phyloP scores from a whole-genome alignment of 2,888 invertebrate species.

The Trichopoda pennipes region DNA sequence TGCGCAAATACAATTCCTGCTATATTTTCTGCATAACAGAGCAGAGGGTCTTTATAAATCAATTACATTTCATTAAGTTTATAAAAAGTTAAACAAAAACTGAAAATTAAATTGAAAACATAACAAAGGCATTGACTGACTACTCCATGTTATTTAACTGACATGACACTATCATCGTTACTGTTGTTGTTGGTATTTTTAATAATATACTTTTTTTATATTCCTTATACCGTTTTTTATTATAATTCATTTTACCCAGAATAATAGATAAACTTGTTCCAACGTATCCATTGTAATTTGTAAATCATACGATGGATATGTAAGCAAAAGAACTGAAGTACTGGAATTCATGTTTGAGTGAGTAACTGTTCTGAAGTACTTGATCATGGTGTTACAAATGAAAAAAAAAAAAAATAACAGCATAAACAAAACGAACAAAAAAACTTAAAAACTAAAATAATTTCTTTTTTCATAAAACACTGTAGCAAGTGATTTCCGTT shows the following conservation, averaged over 20 bases:
- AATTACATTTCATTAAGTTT: constrained; percentile 63
- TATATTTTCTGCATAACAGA: background rate
- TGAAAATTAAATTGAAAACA: constrained; percentile 30
- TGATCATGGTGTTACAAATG: constrained; percentile 29
- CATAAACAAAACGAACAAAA: constrained; percentile 21
- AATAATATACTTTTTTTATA: background rate
- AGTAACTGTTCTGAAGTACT: constrained; percentile 43
- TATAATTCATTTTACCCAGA: constrained; percentile 56
- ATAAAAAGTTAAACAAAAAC: constrained; percentile 11
- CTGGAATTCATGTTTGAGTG: constrained; percentile 48
- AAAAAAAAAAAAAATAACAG: constrained; percentile 8
- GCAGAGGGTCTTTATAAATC: constrained; percentile 18
- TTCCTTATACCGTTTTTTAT: constrained; percentile 18
- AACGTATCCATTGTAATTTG: constrained; percentile 18
- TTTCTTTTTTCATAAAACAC: constrained; percentile 23
- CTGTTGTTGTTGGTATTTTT: constrained; percentile 5
- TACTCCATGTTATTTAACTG: constrained; percentile 36
- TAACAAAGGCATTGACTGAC: constrained; percentile 23
- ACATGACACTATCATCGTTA: constrained; percentile 50
- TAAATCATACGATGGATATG: constrained; percentile 2
- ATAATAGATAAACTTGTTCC: constrained; percentile 58
- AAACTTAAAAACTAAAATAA: background rate
- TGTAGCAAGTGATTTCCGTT: constrained; percentile 62
- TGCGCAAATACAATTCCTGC: background rate
- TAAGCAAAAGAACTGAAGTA: constrained; percentile 33